Evolutionary conservation across 2,888 invertebrate genomes (phyloP), one percentile per base, ranked within the genome.

Genomic region (Drosophila merina): DNA sequence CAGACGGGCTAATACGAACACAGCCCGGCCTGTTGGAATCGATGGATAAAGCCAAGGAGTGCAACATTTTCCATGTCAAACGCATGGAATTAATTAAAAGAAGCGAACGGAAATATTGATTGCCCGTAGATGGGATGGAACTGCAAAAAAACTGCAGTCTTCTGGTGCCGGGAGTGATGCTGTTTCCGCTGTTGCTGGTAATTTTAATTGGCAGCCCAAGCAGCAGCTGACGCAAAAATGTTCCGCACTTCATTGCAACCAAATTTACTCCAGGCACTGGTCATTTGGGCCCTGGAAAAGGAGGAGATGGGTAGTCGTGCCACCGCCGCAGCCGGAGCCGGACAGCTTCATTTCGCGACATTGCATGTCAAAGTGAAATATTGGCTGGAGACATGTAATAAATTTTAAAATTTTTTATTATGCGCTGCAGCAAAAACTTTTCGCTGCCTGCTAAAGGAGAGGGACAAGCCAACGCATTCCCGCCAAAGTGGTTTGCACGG

Each of bases 371-470:
- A 89, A 88, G 89, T 90, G 90, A 90, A 89, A 90, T 90, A 90
- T 91, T 91, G 89, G 89, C 89, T 86, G 87, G 86, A 90, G 89
- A 89, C 86, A 89, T 86, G 91, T 90, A 89, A 90, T 91, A 90
- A 90, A 90, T 90, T 90, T 89, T 62, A 88, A 79, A 77, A 73
- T 83, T 84, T 77, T 73, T 76, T 82, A 80, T 78, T 80, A 77
- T 74, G 71, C 70, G 67, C 77, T 74, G 73, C 80, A 75, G 58
- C 72, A 64, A 64, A 72, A 68, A 59, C 44, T 44, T 44, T 51
- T 51, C n/a, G 56, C 64, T 47, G 49, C n/a, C n/a, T n/a, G 54
- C 20, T 42, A 20, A 42, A 42, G 52, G 47, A 48, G 57, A 48
- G 36, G 45, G 44, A 56, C 74, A 69, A 74, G 71, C 82, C 79